A percentile compares a stretch with the other conserved stretches of the same genome.
Conservation (phyloP, 2,113 vertebrate genomes). For the Phainopepla nitens region DNA sequence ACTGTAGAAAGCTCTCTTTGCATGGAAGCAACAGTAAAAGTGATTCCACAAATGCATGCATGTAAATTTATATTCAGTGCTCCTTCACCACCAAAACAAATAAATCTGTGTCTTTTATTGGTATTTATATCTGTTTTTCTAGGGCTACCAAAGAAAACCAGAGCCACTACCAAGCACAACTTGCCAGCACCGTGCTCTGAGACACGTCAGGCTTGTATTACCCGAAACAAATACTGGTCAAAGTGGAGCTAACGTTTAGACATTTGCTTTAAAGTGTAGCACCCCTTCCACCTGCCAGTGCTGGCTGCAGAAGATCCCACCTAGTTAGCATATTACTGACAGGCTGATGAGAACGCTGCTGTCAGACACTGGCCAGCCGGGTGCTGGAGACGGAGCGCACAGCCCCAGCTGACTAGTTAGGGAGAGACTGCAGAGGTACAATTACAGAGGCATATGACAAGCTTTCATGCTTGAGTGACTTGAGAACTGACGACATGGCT, state of each 20-base stretch:
- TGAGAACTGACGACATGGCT: conserved; percentile 80
- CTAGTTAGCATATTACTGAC: conserved; percentile 97
- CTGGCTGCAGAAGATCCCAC: conserved; percentile 76
- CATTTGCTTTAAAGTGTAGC: conserved; percentile 73
- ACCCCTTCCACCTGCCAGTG: conserved; percentile 77
- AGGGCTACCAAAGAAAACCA: neutral
- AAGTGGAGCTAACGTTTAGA: conserved; percentile 23
- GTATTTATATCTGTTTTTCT: neutral
- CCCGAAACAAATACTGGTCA: conserved; percentile 19
- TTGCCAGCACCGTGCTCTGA: neutral
- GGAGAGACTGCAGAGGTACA: conserved; percentile 84
- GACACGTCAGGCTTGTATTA: neutral
- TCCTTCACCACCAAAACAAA: neutral
- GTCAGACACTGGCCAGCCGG: conserved; percentile 83
- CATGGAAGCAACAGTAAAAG: neutral
- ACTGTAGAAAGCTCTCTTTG: neutral
- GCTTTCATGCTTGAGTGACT: conserved; percentile 87
- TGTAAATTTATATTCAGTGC: neutral
- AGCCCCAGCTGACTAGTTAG: conserved; percentile 96
- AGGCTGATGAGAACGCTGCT: conserved; percentile 91
- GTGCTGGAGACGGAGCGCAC: conserved; percentile 72
- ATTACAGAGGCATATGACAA: conserved; percentile 94
- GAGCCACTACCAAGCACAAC: neutral
- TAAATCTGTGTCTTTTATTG: neutral
- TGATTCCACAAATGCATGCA: neutral